Conservation (phyloP, 2,113 vertebrate genomes). For the Paradoxurus hermaphroditus region DNA sequence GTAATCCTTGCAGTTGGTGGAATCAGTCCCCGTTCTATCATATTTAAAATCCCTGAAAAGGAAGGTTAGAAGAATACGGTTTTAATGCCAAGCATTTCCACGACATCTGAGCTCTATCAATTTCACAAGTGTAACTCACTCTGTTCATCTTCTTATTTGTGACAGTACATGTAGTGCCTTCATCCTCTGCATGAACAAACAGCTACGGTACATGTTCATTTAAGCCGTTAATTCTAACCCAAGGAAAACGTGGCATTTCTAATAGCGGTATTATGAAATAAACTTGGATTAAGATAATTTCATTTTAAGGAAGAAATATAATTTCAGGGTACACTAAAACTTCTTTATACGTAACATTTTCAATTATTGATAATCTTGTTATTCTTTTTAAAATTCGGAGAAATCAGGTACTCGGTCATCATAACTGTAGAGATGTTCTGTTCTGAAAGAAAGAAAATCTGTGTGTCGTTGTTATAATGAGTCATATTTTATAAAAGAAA, state of each 20-base stretch:
- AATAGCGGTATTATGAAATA: constrained; percentile 12
- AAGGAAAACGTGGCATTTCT: constrained; percentile 49
- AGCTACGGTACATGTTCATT: not conserved
- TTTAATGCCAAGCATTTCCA: constrained; percentile 3
- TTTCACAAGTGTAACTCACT: not conserved
- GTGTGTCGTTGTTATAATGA: not conserved
- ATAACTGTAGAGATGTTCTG: not conserved
- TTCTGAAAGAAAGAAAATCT: constrained; percentile 33
- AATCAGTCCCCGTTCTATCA: constrained; percentile 78
- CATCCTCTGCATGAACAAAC: constrained; percentile 33
- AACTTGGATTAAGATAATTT: constrained; percentile 57
- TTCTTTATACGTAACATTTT: constrained; percentile 46
- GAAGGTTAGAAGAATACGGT: constrained; percentile 1
- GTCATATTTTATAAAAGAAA: constrained; percentile 9
- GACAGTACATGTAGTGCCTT: not conserved
- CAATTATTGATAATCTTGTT: constrained; percentile 26
- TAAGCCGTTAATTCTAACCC: constrained; percentile 9
- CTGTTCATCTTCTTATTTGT: not conserved
- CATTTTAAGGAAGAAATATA: constrained; percentile 59
- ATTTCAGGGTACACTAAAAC: constrained; percentile 53
- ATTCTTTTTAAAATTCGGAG: constrained; percentile 36
- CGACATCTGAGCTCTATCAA: not conserved
- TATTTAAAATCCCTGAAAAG: constrained; percentile 73
- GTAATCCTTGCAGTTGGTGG: constrained; percentile 75
- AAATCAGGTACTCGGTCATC: constrained; percentile 1